A percentile compares a stretch with the other conserved stretches of the same genome.
These are phyloP conservation scores for Pangasius krempfi DNA, from an alignment of 2,797 vertebrate species.

Conservation along the genomic window DNA sequence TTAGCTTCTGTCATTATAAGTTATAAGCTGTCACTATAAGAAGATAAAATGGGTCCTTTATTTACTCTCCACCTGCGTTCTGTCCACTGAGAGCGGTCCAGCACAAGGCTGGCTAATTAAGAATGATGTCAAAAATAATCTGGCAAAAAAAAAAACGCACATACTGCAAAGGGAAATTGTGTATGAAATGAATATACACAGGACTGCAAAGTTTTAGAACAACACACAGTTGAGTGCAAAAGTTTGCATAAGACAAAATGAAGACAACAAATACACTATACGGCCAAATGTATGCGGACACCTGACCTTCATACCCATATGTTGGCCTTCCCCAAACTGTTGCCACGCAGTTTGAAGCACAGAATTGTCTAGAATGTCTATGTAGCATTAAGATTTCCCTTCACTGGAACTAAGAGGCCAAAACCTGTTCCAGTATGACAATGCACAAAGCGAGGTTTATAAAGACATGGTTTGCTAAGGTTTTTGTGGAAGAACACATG, in stretches of 20 bases:
- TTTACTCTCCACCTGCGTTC: conserved; percentile 42
- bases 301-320: background rate
- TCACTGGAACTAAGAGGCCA: background rate
- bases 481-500: background rate
- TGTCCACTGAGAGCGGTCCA: conserved; percentile 26
- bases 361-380: background rate
- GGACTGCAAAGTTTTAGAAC: background rate
- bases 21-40: conserved; percentile 42
- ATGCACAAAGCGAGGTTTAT: background rate
- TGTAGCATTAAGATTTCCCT: background rate
- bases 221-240: background rate
- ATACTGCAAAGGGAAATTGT: background rate
- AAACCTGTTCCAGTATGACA: background rate
- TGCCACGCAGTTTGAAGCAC: background rate
- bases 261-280: background rate
- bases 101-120: conserved; percentile 36
- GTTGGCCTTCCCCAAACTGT: no score
- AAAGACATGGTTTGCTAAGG: background rate
- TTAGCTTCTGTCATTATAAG: conserved; percentile 54
- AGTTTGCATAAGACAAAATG: background rate
- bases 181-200: conserved; percentile 2
- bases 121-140: conserved; percentile 38
- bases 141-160: conserved; percentile 19
- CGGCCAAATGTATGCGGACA: background rate
- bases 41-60: conserved; percentile 46